Evolutionary conservation across 2,888 invertebrate genomes (phyloP), one percentile per base, ranked within the genome.

Genomic region (Junonia oenone): DNA sequence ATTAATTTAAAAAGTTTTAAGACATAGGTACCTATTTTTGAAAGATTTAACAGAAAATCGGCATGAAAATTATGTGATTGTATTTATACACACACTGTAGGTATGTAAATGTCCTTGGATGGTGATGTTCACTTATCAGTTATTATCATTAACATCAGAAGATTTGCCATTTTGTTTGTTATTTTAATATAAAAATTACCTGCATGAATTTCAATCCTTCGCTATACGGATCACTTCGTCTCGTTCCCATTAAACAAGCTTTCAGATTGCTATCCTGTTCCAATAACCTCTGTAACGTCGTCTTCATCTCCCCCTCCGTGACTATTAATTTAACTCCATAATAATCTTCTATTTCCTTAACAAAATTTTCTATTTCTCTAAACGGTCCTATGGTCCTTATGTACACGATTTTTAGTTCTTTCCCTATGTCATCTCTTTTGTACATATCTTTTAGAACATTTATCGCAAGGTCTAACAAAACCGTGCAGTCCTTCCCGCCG

Each of bases 401-500:
- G 72, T 98, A 98, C 29, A 98, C 87, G 35, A 95, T 93, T 69
- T 93, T 91, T 1, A 95, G 83, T 59, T 81, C 81, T 65, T 84
- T 81, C n/a, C 76, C 76, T 48, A 83, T 71, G 26, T 87, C 68
- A 2, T 79, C 73, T 6, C 69, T 63, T 43, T 75, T 72, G 58
- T 77, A 69, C 37, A 79, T 65, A 6, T 83, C 71, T 55, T 73
- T 68, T 38, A 91, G 56, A 58, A 81, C 60, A 55, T 81, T 69
- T 64, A 86, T 62, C 8, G 81, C 78, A 26, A 90, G 67, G 62
- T 90, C 88, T 62, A 99, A 87, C 11, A 99, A 91, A 0, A 95
- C 97, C 0, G 99, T 99, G 76, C 99, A 99, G 86, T 99, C 99
- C 89, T 99, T 99, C 1, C 99, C 99, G 2, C 99, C 99, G 77